phyloP scores from a whole-genome alignment of 2,888 invertebrate genomes.

The Rhagonycha fulva region DNA sequence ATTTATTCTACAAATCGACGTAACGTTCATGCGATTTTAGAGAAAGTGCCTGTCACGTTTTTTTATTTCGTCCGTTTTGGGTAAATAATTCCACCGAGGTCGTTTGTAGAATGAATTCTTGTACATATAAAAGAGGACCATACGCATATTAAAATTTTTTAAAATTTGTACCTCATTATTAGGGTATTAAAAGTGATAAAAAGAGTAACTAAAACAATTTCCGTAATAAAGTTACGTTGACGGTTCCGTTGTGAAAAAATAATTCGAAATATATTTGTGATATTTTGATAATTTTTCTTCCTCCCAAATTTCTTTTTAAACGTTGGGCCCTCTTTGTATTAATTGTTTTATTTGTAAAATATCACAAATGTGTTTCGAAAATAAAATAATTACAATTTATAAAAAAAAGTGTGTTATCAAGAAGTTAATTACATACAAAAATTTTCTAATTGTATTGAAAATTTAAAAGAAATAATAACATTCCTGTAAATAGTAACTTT shows the following conservation, averaged over 20 bases:
- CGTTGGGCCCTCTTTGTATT: too few relatives aligned
- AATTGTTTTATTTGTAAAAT: background rate
- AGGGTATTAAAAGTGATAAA: constrained; percentile 21
- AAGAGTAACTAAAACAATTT: constrained; percentile 8
- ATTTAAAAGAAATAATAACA: background rate
- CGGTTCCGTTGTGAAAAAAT: background rate
- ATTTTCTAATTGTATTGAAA: constrained; percentile 20
- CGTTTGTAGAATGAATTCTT: constrained; percentile 12
- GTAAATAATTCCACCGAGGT: background rate
- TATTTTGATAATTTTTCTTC: background rate
- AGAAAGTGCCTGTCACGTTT: background rate
- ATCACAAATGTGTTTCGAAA: constrained; percentile 10
- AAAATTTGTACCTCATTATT: constrained; percentile 18
- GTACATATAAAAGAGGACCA: constrained; percentile 29
- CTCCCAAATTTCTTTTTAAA: background rate
- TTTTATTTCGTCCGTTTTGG: background rate
- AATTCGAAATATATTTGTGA: background rate
- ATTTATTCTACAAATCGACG: background rate
- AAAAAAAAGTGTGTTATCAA: constrained; percentile 23
- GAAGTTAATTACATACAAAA: constrained; percentile 10
- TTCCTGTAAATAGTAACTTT: constrained; percentile 22
- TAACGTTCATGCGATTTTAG: background rate
- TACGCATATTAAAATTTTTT: constrained; percentile 25
- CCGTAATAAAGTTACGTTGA: background rate
- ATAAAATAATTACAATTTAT: constrained; percentile 15